These are phyloP conservation scores for Porites lutea DNA, from an alignment of 64 coral and sea anemone genomes.

Conservation along the genomic window DNA sequence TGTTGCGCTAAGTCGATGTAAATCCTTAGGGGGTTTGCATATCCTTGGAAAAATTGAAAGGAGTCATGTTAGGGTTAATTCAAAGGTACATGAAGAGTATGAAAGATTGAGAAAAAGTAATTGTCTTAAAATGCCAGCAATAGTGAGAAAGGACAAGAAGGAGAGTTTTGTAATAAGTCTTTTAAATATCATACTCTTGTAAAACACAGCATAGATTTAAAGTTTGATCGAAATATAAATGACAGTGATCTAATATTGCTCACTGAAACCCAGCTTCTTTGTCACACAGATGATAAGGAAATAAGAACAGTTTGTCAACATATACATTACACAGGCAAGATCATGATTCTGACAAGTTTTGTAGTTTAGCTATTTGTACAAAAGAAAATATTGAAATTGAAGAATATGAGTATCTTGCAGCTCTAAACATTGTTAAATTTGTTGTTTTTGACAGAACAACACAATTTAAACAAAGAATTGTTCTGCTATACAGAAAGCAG, in stretches of 20 bases:
- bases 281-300: slow-evolving; percentile 42
- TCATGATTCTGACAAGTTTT: slow-evolving; percentile 58
- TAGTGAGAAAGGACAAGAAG: background rate
- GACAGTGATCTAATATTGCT: slow-evolving; percentile 35
- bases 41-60: background rate
- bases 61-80: background rate
- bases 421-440: slow-evolving; percentile 53
- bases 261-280: slow-evolving; percentile 48
- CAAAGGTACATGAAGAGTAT: slow-evolving; percentile 5
- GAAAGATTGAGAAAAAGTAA: background rate
- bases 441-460: background rate
- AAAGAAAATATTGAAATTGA: slow-evolving; percentile 32
- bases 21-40: background rate
- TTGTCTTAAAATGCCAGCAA: background rate
- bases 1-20: slow-evolving; percentile 22
- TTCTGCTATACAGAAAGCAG: slow-evolving; percentile 41
- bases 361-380: slow-evolving; percentile 62
- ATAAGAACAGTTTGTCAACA: slow-evolving; percentile 35
- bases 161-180: background rate
- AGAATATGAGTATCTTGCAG: slow-evolving; percentile 48
- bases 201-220: slow-evolving; percentile 19
- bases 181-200: background rate
- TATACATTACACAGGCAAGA: slow-evolving; percentile 51
- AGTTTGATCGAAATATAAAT: background rate
- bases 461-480: slow-evolving; percentile 5